Evolutionary conservation across 2,113 vertebrate species (phyloP), one percentile per base, ranked within the genome.

Genomic region (Amblyornis subalaris): DNA sequence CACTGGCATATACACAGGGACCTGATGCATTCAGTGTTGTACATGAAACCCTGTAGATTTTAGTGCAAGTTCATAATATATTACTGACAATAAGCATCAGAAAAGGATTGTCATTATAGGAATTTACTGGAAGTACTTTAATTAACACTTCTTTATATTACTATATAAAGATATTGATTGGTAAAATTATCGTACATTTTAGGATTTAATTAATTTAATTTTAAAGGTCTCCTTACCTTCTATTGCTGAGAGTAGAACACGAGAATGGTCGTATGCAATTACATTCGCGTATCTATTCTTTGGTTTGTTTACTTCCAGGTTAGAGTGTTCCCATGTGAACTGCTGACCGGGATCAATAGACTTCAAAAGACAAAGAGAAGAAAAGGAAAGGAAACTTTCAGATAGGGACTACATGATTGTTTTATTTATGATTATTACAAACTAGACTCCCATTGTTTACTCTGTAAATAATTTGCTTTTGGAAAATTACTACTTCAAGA

Each of bases 201-300:
- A 47, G 12, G 10, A 55, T 82, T 91, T 65, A 38, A 60, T 54
- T 53, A 54, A 7, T 64, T 92, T 61, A 54, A 74, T 50, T 48
- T 72, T 79, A 88, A 91, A 75, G 22, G 45, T 82, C 51, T 94
- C 47, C 98, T 96, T 99, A 99, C 99, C 99, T 90, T 99, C 99
- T 93, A 99, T 99, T 93, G 98, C 98, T 61, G 99, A 99, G 31
- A 99, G 98, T 54, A 99, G 97, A 93, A 99, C 99, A 89, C 99
- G 97, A 72, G 99, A 99, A 97, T 99, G 99, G 96, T 99, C 99
- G 29, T 99, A 99, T 45, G 99, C 99, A 84, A 99, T 99, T 94
- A 99, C 99, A 94, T 99, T 99, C 55, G 99, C 99, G 33, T 99
- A 99, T 98, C 99, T 98, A 87, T 99, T 99, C 99, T 99, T 99